Evolutionary conservation across 2,113 vertebrate species (phyloP).

Genomic region (Kryptolebias marmoratus): DNA sequence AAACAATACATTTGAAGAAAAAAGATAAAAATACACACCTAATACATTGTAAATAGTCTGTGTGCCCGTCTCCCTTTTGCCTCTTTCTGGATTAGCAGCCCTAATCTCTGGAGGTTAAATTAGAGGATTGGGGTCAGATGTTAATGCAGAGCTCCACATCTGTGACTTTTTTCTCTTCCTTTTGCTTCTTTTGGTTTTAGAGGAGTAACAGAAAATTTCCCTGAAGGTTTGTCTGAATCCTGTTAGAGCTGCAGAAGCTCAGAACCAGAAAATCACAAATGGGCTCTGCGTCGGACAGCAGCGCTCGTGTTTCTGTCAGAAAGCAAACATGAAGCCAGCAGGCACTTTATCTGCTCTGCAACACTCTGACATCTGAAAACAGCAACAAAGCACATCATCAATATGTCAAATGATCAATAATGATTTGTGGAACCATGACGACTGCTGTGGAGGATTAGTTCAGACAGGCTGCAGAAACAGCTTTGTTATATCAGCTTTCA

Average conservation of each 20-base stretch:
- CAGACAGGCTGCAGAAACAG: neutral
- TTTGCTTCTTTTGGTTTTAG: constrained; percentile 14
- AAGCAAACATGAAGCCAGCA: constrained; percentile 1
- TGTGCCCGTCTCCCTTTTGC: neutral
- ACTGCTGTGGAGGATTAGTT: constrained; percentile 5
- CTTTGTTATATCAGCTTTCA: constrained; percentile 1
- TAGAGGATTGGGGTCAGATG: constrained; percentile 68
- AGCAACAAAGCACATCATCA: constrained; percentile 29
- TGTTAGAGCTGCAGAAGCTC: constrained; percentile 43
- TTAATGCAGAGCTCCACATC: constrained; percentile 50
- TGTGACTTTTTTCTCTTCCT: constrained; percentile 40
- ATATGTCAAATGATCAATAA: constrained; percentile 35
- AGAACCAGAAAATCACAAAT: constrained; percentile 51
- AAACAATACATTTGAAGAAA: constrained; percentile 29
- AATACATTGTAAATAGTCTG: neutral
- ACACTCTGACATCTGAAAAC: constrained; percentile 23
- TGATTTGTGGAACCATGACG: constrained; percentile 11
- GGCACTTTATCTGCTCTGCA: constrained; percentile 27
- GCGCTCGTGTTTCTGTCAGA: constrained; percentile 30
- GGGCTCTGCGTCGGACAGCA: constrained; percentile 36
- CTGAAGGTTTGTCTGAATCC: constrained; percentile 53
- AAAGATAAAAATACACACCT: constrained; percentile 18
- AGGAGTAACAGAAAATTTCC: constrained; percentile 38
- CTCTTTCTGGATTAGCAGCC: constrained; percentile 56
- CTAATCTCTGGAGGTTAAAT: constrained; percentile 67